phyloP scores from a whole-genome alignment of 1,140 invertebrate genomes.

The Halictus rubicundus region DNA sequence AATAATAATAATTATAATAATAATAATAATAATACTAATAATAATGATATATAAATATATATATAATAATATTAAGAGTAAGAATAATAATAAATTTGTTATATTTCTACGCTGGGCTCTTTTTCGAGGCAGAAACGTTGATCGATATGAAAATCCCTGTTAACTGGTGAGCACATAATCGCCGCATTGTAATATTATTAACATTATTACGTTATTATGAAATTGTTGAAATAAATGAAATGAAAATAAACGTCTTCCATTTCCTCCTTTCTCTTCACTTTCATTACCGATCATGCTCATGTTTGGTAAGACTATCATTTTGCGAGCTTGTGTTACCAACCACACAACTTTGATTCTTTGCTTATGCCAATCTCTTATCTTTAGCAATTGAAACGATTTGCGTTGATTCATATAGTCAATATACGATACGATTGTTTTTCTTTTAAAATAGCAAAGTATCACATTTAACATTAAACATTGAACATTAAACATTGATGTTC shows the following conservation, averaged over 20 bases:
- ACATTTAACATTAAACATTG: no score
- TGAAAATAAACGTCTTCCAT: constrained; percentile 75
- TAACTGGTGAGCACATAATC: constrained; percentile 80
- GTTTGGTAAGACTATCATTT: no score
- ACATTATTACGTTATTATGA: constrained; percentile 81
- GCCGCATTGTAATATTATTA: constrained; percentile 80
- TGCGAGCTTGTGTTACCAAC: no score
- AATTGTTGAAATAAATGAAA: constrained; percentile 82
- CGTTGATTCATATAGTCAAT: no score
- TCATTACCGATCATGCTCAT: background rate
- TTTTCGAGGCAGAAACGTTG: constrained; percentile 79
- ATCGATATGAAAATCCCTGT: constrained; percentile 80
- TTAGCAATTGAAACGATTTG: no score
- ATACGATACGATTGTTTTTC: no score
- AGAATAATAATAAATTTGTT: constrained; percentile 76
- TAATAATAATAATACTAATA: constrained; percentile 66
- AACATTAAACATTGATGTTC: no score
- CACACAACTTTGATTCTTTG: no score
- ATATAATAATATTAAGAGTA: constrained; percentile 62
- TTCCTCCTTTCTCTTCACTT: constrained; percentile 52
- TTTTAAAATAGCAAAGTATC: no score
- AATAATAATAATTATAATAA: constrained; percentile 28
- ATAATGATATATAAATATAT: constrained; percentile 46
- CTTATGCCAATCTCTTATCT: no score
- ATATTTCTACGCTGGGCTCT: constrained; percentile 80